These are phyloP conservation scores for Tenthredo scrophulariae DNA, from an alignment of 2,888 invertebrate species.

Conservation along the genomic window DNA sequence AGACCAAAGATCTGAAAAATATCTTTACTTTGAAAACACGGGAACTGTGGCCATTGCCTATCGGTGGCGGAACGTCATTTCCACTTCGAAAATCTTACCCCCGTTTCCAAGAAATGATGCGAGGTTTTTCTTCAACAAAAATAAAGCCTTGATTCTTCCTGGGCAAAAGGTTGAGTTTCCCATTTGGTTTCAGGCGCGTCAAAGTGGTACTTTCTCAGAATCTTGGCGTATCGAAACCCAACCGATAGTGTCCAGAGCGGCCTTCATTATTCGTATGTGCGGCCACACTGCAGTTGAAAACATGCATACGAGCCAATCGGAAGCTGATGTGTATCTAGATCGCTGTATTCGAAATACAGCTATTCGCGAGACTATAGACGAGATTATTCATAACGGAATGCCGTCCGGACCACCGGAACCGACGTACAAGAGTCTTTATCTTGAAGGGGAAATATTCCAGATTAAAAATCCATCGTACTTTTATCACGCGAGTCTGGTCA, in stretches of 20 bases:
- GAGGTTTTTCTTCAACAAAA: slow-evolving; percentile 82
- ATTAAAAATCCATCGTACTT: slow-evolving; percentile 64
- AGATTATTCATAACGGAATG: slow-evolving; percentile 59
- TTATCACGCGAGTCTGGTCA: slow-evolving; percentile 60
- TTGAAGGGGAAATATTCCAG: slow-evolving; percentile 65
- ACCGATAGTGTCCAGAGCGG: slow-evolving; percentile 71
- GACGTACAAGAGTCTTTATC: slow-evolving; percentile 61
- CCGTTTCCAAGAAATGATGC: slow-evolving; percentile 68
- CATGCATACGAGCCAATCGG: not conserved
- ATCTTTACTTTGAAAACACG: slow-evolving; percentile 78
- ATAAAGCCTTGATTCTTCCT: slow-evolving; percentile 80
- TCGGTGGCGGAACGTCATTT: slow-evolving; percentile 76
- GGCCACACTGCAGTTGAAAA: slow-evolving; percentile 55
- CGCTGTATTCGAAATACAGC: slow-evolving; percentile 57
- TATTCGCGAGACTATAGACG: slow-evolving; percentile 63
- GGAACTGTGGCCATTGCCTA: slow-evolving; percentile 80
- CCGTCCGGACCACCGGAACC: slow-evolving; percentile 52
- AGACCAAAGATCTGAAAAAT: slow-evolving; percentile 53
- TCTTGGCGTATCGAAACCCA: slow-evolving; percentile 79
- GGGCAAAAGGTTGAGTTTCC: slow-evolving; percentile 78
- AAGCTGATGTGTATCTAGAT: slow-evolving; percentile 62
- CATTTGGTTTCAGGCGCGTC: slow-evolving; percentile 79
- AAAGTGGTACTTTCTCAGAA: slow-evolving; percentile 78
- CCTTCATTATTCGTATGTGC: slow-evolving; percentile 63
- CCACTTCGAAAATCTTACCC: not conserved